Evolutionary conservation across 2,888 invertebrate genomes (phyloP), one percentile per base, ranked within the genome.

Genomic region (Cecidostiba fungosa): DNA sequence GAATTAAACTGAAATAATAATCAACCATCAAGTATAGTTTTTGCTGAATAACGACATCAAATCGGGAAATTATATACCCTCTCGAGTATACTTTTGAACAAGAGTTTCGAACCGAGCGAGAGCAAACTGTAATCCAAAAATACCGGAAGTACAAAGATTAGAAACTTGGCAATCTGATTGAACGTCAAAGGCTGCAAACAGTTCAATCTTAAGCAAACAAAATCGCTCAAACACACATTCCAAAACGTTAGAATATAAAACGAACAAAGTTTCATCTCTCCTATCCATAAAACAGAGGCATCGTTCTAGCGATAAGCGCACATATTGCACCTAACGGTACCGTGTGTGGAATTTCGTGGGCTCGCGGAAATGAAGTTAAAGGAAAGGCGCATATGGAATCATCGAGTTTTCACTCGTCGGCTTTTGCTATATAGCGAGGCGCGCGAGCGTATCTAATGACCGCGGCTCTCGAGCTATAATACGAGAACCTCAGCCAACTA

Each of bases 351-450:
- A 82, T 76, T 82, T 82, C 82, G 76, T 36, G 47, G n/a, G 23
- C 76, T 82, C 43, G 36, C 74, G 82, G 69, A 76, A 82, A 50
- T 47, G 36, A 82, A 81, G 47, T 62, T 59, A 43, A 54, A 36
- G 62, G 82, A 69, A 82, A 86, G 84, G 74, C 54, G 50, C 78
- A 76, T 77, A 76, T 43, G 12, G 77, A 86, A 81, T 85, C 88
- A 87, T 88, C 87, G 79, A 86, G 80, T 88, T 88, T 88, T 88
- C 86, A 87, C 86, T 87, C 84, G 85, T 77, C 81, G 72, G 50
- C 69, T 47, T 43, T 43, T 43, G 43, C 43, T n/a, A 36, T 14
- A 29, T 8, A 39, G 39, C 10, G 80, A 82, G 62, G 76, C 73
- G 77, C 73, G 23, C 77, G 80, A 85, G 85, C 87, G 88, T 87